Conservation (phyloP, 1,140 invertebrate genomes). For the Drosophila parvula region DNA sequence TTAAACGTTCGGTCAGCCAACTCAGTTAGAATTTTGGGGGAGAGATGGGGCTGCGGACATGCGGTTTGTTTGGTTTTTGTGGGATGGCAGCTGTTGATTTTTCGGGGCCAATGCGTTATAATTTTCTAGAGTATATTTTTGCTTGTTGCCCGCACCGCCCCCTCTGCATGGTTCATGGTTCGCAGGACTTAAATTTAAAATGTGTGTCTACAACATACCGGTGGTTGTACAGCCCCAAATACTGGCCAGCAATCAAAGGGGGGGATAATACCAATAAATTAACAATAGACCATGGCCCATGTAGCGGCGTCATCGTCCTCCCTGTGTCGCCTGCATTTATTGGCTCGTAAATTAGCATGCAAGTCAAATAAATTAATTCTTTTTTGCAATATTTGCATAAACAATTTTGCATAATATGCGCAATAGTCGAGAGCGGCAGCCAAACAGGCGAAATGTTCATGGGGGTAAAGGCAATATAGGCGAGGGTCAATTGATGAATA, state of each 20-base stretch:
- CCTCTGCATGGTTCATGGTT: slow-evolving; percentile 28
- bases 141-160: neutral
- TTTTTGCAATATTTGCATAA: slow-evolving; percentile 82
- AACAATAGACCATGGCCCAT: slow-evolving; percentile 61
- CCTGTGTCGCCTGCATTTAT: slow-evolving; percentile 61
- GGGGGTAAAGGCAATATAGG: slow-evolving; percentile 6
- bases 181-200: slow-evolving; percentile 70
- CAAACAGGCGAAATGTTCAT: slow-evolving; percentile 51
- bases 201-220: slow-evolving; percentile 68
- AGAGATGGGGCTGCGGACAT: slow-evolving; percentile 39
- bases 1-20: slow-evolving; percentile 74
- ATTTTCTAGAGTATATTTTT: slow-evolving; percentile 63
- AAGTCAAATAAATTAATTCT: slow-evolving; percentile 83
- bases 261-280: slow-evolving; percentile 71
- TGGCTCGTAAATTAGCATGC: slow-evolving; percentile 81
- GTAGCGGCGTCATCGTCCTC: neutral
- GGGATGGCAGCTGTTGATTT: slow-evolving; percentile 79
- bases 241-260: slow-evolving; percentile 2
- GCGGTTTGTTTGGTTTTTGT: slow-evolving; percentile 78
- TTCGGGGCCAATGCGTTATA: slow-evolving; percentile 78
- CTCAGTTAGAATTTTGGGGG: slow-evolving; percentile 29
- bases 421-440: slow-evolving; percentile 59
- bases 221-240: slow-evolving; percentile 8
- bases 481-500: slow-evolving; percentile 13
- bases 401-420: slow-evolving; percentile 81